Evolutionary conservation across 2,797 vertebrate species (phyloP), one percentile per base, ranked within the genome.

Genomic region (Phalloptychus januarius): DNA sequence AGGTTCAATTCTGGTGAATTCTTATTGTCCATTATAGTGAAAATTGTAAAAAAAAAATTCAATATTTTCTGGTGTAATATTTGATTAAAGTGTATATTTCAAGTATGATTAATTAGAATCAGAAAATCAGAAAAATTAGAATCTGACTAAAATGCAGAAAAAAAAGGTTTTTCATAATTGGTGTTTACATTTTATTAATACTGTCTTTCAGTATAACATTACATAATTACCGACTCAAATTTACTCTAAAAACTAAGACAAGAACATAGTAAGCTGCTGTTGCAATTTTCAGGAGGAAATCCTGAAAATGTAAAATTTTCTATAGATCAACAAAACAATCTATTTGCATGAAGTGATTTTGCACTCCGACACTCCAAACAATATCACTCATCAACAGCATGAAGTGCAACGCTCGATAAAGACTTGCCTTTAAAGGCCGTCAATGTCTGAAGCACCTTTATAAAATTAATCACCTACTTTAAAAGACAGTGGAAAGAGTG

Each of bases 381-480:
- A 25, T 16, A 45, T 16, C 13, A 8, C 5, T n/a, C 40, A 6
- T n/a, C 40, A 6, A 45, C 16, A 45, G 15, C 42, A 70, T 3
- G 3, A 70, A 70, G n/a, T 28, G 13, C 12, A 70, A 70, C 1
- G 1, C 28, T 70, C 18, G 67, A 70, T 44, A 44, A 70, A 44
- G 40, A 44, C 25, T n/a, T 28, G 5, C 40, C 40, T 70, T n/a
- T 28, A n/a, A 69, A 42, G 5, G 12, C 67, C 12, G 2, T 44
- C 12, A 28, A 16, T 28, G 11, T 70, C 23, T 7, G 67, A 28
- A 45, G 40, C 6, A 42, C 50, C 23, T 33, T 13, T 69, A n/a
- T 69, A 42, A 69, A 69, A 69, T 69, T 3, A 42, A 69, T 42
- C 13, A 69, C 65, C 38, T 69, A 23, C 65, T 42, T 69, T 69